phyloP scores from a whole-genome alignment of 2,888 invertebrate genomes.

The Salpingus planirostris region DNA sequence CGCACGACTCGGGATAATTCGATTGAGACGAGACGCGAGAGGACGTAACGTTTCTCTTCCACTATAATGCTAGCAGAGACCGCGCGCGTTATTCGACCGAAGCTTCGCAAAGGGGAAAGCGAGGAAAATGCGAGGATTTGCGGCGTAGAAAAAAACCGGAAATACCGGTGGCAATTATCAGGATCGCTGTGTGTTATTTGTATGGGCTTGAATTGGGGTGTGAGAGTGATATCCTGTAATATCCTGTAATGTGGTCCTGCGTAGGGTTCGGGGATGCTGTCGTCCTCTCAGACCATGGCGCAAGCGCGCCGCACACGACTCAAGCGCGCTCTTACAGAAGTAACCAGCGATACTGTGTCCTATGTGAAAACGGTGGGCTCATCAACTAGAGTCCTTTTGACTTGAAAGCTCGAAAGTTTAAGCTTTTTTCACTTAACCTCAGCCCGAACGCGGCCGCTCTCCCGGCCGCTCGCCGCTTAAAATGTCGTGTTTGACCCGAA shows the following conservation, averaged over 20 bases:
- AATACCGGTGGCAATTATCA: too few species aligned
- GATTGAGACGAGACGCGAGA: too few species aligned
- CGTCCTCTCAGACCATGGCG: conserved; percentile 85
- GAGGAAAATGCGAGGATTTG: too few species aligned
- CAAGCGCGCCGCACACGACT: conserved; percentile 78
- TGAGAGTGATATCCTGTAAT: conserved; percentile 10
- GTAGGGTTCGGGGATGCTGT: conserved; percentile 69
- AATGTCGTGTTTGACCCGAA: conserved; percentile 16
- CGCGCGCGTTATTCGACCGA: too few species aligned
- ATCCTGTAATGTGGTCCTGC: conserved; percentile 19
- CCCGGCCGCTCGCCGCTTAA: conserved; percentile 3
- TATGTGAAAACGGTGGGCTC: conserved; percentile 76
- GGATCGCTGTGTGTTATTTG: too few species aligned
- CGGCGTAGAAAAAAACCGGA: too few species aligned
- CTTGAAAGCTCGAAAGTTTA: conserved; percentile 27
- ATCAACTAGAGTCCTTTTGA: conserved; percentile 28
- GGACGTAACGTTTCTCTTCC: too few species aligned
- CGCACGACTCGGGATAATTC: too few species aligned
- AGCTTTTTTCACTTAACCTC: conserved; percentile 29
- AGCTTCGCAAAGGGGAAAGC: too few species aligned
- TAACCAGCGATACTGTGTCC: conserved; percentile 78
- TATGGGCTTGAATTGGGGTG: conserved; percentile 5
- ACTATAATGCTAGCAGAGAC: too few species aligned
- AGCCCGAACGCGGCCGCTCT: conserved; percentile 14
- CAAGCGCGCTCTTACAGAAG: conserved; percentile 83